phyloP scores from a whole-genome alignment of 2,888 invertebrate species.

The Ischnus inquisitorius region DNA sequence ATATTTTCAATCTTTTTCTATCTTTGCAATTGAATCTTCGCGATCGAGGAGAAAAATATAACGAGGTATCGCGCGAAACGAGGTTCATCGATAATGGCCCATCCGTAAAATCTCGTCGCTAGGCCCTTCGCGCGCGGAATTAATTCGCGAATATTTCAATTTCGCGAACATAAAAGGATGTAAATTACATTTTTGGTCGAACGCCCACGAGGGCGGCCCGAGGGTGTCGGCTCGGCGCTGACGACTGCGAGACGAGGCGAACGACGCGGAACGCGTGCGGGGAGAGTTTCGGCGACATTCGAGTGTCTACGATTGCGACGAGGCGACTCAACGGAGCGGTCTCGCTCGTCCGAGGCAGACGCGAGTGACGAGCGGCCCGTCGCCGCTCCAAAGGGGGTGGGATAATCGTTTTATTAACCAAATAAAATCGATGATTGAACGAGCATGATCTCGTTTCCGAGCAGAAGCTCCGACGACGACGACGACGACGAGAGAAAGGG shows the following conservation, averaged over 20 bases:
- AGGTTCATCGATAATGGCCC: constrained; percentile 47
- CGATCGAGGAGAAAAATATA: constrained; percentile 5
- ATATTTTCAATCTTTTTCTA: no score
- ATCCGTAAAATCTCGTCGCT: constrained; percentile 78
- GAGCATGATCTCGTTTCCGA: constrained; percentile 80
- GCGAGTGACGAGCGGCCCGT: constrained; percentile 47
- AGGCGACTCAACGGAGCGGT: constrained; percentile 29
- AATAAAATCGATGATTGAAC: constrained; percentile 84
- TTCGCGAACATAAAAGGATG: constrained; percentile 84
- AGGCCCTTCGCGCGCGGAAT: constrained; percentile 71
- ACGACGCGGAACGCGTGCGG: constrained; percentile 61
- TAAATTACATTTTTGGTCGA: constrained; percentile 85
- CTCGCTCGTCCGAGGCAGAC: constrained; percentile 54
- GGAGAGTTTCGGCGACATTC: constrained; percentile 73
- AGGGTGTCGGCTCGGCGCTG: constrained; percentile 57
- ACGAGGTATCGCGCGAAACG: constrained; percentile 34
- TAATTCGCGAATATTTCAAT: constrained; percentile 85
- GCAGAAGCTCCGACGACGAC: constrained; percentile 55
- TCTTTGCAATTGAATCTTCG: neutral
- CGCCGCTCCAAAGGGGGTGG: constrained; percentile 57
- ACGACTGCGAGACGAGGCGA: constrained; percentile 24
- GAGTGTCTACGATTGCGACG: constrained; percentile 53
- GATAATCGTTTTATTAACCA: constrained; percentile 84
- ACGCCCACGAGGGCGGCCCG: constrained; percentile 76
- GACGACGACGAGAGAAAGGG: constrained; percentile 11